Evolutionary conservation across 2,888 invertebrate species (phyloP), one percentile per base, ranked within the genome.

Genomic region (Drosophila paramelanica): DNA sequence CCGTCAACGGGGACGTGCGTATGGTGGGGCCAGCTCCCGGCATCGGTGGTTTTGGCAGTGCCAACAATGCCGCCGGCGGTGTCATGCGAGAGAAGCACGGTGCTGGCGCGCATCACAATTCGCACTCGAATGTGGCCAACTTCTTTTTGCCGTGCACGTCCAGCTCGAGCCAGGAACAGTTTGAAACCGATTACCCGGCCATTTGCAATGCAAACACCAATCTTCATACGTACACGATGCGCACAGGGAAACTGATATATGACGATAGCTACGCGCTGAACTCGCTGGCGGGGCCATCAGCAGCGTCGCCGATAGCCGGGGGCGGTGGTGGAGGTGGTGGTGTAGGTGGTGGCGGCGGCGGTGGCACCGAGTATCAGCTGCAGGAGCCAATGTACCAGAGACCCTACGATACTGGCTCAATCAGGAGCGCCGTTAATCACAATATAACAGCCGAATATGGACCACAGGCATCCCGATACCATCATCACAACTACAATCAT

Each of bases 151-250:
- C 96, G 0, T 97, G 97, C 89, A 96, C 96, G 0, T 96, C 96
- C 11, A 96, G 96, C 42, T 96, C 96, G n/a, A 96, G 96, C 67
- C 96, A 96, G 81, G 96, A 96, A 72, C 96, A 96, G 90, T 96
- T 96, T 87, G 96, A 96, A 79, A 96, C 96, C 6, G 95, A 96
- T 77, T 97, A 97, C 90, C 97, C 97, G 5, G 96, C 97, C 11
- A 96, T 97, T 77, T 97, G 97, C 90, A 96, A 96, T 88, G 96
- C 97, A 4, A 97, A 97, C 87, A 96, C 97, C 10, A 97, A 97
- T 77, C 94, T 97, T 11, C 95, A 97, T 80, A 97, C 97, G 49
- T 97, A 97, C 90, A 96, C 96, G 1, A 93, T 96, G 91, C 94
- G 96, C 67, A 95, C 96, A 6, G 96, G 96, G 0, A 96, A 96